Base-by-base conservation (phyloP, 2,888 invertebrate genomes). In the Chrysolina americana region DNA sequence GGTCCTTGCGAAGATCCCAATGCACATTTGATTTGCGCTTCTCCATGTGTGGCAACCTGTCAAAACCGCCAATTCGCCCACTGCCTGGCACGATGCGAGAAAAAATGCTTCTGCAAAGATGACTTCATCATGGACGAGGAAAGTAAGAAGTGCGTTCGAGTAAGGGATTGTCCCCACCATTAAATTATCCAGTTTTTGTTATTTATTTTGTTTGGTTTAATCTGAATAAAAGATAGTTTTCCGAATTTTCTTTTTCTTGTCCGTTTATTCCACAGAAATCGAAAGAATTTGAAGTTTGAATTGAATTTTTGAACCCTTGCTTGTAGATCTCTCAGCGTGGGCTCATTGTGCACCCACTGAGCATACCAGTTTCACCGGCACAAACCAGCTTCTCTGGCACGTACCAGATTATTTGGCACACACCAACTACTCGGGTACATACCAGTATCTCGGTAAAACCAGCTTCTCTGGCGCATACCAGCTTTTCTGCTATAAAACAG, bases 101-200 rank as follows among this genome's bases (percentile, higher is more conserved):
- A 36, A 4, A 71, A 68, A 11, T 75, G 75, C 65, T 72, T 59
- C 68, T 75, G 75, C 41, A 72, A 75, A 19, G 59, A 65, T n/a
- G 66, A 28, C 19, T 72, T 59, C 21, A 75, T 75, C 11, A n/a
- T 44, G 56, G 69, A 69, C 15, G 68, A 56, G 21, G 69, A 47
- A n/a, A 59, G 41, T 11, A 59, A 65, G 36, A 56, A 50, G 28
- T 75, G 71, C 53, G 64, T 75, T 6, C 17, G 21, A 9, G 50
- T 65, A 9, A 65, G 56, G 28, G 63, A 75, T 65, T 71, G 71
- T 15, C 50, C 66, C n/a, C 65, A 28, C 41, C n/a, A 23, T 23
- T 66, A 36, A 66, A 6, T n/a, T 36, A 11, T 23, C 36, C 17
- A 63, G 28, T 44, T 64, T 10, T 21, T 64, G 9, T 6, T 59